These are phyloP conservation scores for Hippocampus abdominalis DNA, from an alignment of 2,113 vertebrate genomes.

Conservation along the genomic window DNA sequence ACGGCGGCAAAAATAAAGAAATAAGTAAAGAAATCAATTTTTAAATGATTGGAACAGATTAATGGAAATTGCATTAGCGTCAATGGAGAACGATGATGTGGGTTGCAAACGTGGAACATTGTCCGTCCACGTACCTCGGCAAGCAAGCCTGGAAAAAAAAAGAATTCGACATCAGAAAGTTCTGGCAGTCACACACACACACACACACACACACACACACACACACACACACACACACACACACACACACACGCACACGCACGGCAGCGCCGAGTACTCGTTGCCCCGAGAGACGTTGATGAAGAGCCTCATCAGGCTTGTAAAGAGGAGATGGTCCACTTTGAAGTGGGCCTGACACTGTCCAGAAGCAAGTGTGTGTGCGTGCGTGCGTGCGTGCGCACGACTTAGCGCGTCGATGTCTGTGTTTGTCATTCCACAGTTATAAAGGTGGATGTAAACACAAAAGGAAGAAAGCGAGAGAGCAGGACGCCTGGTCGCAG, in stretches of 20 bases:
- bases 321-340: conserved; percentile 69
- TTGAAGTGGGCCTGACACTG: conserved; percentile 72
- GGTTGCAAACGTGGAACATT: too few relatives aligned
- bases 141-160: too few relatives aligned
- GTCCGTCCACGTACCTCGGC: too few relatives aligned
- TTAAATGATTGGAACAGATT: too few relatives aligned
- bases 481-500: conserved; percentile 26
- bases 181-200: too few relatives aligned
- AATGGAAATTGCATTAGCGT: too few relatives aligned
- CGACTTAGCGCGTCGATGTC: background rate
- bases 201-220: conserved; percentile 14
- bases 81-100: too few relatives aligned
- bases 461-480: conserved; percentile 18
- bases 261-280: background rate
- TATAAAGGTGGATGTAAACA: conserved; percentile 72
- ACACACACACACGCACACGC: conserved; percentile 15
- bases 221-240: conserved; percentile 29
- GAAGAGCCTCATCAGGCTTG: conserved; percentile 66
- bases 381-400: conserved; percentile 17
- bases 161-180: too few relatives aligned
- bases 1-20: too few relatives aligned
- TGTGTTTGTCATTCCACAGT: conserved; percentile 52
- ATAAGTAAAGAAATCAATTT: too few relatives aligned
- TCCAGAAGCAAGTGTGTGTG: conserved; percentile 55
- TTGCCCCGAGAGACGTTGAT: conserved; percentile 60